Base-by-base conservation (phyloP, 2,113 vertebrate genomes). In the Pseudorectes ferrugineus region DNA sequence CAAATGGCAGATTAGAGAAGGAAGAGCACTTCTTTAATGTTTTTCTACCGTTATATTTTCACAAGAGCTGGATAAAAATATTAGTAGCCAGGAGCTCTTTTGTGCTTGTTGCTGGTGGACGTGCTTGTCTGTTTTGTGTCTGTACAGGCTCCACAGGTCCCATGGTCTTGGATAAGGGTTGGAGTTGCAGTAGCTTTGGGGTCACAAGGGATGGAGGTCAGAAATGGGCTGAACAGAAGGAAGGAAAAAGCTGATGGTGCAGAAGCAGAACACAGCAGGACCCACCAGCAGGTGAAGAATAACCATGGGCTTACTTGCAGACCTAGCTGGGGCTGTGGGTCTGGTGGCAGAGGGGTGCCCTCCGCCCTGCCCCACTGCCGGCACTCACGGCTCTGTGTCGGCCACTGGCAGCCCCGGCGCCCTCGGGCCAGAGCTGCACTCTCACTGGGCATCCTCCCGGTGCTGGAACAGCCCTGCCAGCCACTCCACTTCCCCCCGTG, bases 381-480 rank as follows among this genome's bases (percentile, higher is more conserved):
- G 68, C 81, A 28, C 40, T 63, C 3, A 2, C 2, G 2, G 46
- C 52, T 52, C 71, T 6, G 9, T 24, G 70, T 68, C 0, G 1
- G 14, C 46, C n/a, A 24, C 31, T 35, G 84, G 59, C 42, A 31
- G 42, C 62, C 33, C 43, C 2, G 0, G 20, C 1, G 0, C 24
- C 55, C 23, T 72, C 5, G 13, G 63, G 52, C 36, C 5, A 8
- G 58, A 77, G n/a, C 63, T 67, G 52, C 4, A 5, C 24, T 78
- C 21, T 65, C 6, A 1, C 25, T 33, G 63, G 77, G 35, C 42
- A 52, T 73, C 38, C 52, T 35, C 51, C 46, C 35, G 43, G 16
- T 74, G 16, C 43, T 76, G 73, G 40, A 57, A 43, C 12, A 57
- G 43, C 43, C 28, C 43, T 20, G 33, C 61, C 80, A 61, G 42